Evolutionary conservation across 2,888 invertebrate genomes (phyloP), one percentile per base, ranked within the genome.

Genomic region (Cremastobaeus sp.): DNA sequence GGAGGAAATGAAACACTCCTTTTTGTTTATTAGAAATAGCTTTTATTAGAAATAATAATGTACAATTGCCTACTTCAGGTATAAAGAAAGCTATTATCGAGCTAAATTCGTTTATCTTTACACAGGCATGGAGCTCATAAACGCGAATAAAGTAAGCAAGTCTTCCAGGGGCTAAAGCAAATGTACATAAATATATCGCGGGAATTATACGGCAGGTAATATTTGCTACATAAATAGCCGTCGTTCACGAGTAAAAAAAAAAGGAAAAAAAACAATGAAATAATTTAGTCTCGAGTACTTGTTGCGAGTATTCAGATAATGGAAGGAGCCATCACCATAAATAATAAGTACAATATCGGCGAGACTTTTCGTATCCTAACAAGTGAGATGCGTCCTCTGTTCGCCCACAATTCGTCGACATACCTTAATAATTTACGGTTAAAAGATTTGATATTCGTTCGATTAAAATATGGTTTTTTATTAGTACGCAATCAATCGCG

Each of bases 1-100:
- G n/a, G n/a, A 34, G 3, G n/a, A 34, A n/a, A n/a, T 34, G 34
- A 34, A 25, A 25, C 8, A 3, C 3, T 25, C 8, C 4, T 6
- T 11, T 54, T 25, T 50, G 28, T 69, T 70, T 54, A 73, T 76
- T 70, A 70, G 69, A 73, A 60, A 76, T 68, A 71, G 68, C 77
- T 82, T 85, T 85, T 86, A 86, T 87, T 86, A 85, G 84, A 84
- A 84, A 84, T 83, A 86, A 84, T 84, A 87, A 87, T 86, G 86
- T 87, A 87, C 86, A 87, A 84, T 86, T 84, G 80, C 81, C 82
- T 86, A 86, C 80, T 82, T 81, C 78, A 81, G 47, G 74, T 76
- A 81, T 79, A 78, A 80, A 85, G 83, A 86, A 86, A 85, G 83
- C 84, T 86, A 86, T 81, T 60, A 84, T 85, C 85, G 85, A 82